Evolutionary conservation across 2,888 invertebrate genomes (phyloP).

Genomic region (Pegoplata infirma): DNA sequence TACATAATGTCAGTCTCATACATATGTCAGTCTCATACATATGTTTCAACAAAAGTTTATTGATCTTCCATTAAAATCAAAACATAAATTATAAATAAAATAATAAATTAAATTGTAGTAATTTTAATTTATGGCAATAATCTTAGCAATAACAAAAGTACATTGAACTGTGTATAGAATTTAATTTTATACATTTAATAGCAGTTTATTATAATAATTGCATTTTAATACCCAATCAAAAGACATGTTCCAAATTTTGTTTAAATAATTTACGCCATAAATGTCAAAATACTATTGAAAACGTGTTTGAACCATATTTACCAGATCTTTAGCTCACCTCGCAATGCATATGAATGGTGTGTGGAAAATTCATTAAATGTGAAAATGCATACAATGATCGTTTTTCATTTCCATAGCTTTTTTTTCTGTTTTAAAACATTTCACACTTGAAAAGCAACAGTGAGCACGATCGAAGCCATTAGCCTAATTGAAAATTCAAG

Average conservation of each 20-base stretch:
- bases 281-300: conserved; percentile 28
- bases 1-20: no score
- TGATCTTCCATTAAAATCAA: no score
- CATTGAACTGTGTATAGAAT: conserved; percentile 19
- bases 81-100: neutral
- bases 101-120: neutral
- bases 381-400: conserved; percentile 10
- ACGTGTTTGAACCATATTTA: conserved; percentile 33
- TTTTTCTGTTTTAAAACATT: no score
- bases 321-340: conserved; percentile 3
- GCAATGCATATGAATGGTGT: no score
- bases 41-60: no score
- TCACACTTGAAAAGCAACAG: conserved; percentile 27
- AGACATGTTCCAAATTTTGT: conserved; percentile 19
- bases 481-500: conserved; percentile 37
- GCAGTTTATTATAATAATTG: no score
- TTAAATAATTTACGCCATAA: conserved; percentile 21
- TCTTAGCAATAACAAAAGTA: neutral
- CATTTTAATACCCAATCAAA: no score
- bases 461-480: conserved; percentile 25
- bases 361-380: neutral
- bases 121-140: neutral
- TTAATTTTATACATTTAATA: neutral
- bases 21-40: no score
- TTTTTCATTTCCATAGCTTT: conserved; percentile 3